These are phyloP conservation scores for Cryptotermes secundus DNA, from an alignment of 1,140 invertebrate genomes.

Conservation along the genomic window DNA sequence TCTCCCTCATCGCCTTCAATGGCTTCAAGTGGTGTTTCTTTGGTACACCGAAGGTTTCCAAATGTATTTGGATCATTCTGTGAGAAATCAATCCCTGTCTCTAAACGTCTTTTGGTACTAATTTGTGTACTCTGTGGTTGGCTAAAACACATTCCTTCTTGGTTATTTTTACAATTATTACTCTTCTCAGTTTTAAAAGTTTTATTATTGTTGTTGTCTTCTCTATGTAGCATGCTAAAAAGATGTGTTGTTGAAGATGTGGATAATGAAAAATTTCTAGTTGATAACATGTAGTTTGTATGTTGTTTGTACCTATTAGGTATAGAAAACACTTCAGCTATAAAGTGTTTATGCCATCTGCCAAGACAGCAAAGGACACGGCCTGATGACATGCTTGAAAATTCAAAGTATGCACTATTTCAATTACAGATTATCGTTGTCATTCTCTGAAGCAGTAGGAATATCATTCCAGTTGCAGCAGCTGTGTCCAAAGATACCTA, in stretches of 20 bases:
- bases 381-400: neutral
- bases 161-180: neutral
- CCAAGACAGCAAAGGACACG: neutral
- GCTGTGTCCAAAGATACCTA: no score
- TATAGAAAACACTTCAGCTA: neutral
- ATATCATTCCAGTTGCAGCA: no score
- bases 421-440: neutral
- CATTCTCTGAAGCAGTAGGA: no score
- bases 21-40: constrained; percentile 16
- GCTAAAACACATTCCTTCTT: neutral
- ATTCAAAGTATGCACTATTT: neutral
- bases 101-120: neutral
- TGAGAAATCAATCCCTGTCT: neutral
- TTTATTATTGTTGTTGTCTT: neutral
- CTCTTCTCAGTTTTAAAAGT: neutral
- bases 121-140: neutral
- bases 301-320: neutral
- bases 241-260: neutral
- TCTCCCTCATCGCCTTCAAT: constrained; percentile 32
- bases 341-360: neutral
- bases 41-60: constrained; percentile 41
- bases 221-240: neutral
- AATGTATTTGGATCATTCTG: constrained; percentile 44
- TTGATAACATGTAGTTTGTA: neutral
- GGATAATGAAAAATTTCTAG: neutral